A percentile compares a stretch with the other conserved stretches of the same genome.
phyloP scores from a whole-genome alignment of 2,888 invertebrate genomes.

The Bunonema sp. region DNA sequence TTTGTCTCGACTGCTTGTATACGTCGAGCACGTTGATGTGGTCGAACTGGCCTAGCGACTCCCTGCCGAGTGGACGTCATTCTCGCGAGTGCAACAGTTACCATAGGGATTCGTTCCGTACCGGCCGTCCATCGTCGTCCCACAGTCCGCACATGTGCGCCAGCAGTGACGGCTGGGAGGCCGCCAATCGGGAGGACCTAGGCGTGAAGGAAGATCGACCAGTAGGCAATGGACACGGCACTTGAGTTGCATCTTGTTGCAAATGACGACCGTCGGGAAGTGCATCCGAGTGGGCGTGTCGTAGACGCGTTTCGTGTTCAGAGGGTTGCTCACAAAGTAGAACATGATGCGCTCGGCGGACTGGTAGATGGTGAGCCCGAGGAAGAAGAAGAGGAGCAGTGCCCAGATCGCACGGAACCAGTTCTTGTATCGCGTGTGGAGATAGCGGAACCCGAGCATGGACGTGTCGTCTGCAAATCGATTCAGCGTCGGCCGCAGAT shows the following conservation, averaged over 20 bases:
- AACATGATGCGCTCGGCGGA: slow-evolving; percentile 27
- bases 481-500: slow-evolving; percentile 8
- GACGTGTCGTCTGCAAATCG: slow-evolving; percentile 31
- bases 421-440: slow-evolving; percentile 28
- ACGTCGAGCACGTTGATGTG: slow-evolving; percentile 18
- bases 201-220: neutral
- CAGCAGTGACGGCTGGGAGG: neutral
- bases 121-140: slow-evolving; percentile 12
- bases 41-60: slow-evolving; percentile 17
- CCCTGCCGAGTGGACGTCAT: slow-evolving; percentile 8
- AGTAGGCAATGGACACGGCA: slow-evolving; percentile 1
- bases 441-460: slow-evolving; percentile 30
- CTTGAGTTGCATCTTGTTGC: slow-evolving; percentile 38
- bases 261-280: slow-evolving; percentile 28
- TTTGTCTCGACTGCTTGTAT: slow-evolving; percentile 17
- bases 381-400: slow-evolving; percentile 23
- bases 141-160: neutral
- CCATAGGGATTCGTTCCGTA: neutral
- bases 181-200: neutral
- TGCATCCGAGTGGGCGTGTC: slow-evolving; percentile 23
- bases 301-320: slow-evolving; percentile 21
- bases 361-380: slow-evolving; percentile 31
- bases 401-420: slow-evolving; percentile 33
- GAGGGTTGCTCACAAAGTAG: slow-evolving; percentile 26
- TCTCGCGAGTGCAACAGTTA: neutral